Percentiles rank a stretch among this genome's conserved stretches.
Conservation (phyloP, 2,888 invertebrate genomes). For the Latrodectus hesperus region DNA sequence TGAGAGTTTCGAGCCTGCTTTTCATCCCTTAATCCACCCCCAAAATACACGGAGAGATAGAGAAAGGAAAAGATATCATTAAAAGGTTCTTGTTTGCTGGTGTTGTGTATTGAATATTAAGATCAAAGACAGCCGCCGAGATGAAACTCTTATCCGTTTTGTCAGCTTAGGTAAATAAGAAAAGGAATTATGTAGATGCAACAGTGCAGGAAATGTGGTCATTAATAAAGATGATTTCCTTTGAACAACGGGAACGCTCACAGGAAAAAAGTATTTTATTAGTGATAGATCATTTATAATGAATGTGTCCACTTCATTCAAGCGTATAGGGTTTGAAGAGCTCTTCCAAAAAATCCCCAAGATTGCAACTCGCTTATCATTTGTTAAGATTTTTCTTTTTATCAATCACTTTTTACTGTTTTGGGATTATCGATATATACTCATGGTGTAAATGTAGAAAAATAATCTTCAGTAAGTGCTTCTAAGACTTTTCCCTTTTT, state of each 20-base stretch:
- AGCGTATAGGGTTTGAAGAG: not conserved
- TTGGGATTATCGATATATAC: no score
- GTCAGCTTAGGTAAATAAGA: not conserved
- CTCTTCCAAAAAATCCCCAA: no score
- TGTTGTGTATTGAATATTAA: slow-evolving; percentile 1
- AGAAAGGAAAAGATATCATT: slow-evolving; percentile 38
- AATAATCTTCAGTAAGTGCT: no score
- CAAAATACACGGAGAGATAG: no score
- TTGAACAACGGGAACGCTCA: not conserved
- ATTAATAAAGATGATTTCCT: not conserved
- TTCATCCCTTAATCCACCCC: not conserved
- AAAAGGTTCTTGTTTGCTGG: slow-evolving; percentile 28
- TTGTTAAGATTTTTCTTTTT: no score
- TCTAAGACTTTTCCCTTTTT: no score
- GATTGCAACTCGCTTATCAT: no score
- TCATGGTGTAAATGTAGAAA: no score
- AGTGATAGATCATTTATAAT: not conserved
- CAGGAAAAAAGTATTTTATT: not conserved
- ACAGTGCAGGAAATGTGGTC: slow-evolving; percentile 2
- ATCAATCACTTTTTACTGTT: no score
- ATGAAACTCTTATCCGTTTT: not conserved
- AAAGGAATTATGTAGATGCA: not conserved
- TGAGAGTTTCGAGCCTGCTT: slow-evolving; percentile 21
- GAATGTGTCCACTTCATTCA: not conserved
- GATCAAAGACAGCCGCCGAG: slow-evolving; percentile 22